Percentiles rank a stretch among this genome's conserved stretches.
phyloP scores from a whole-genome alignment of 1,140 invertebrate genomes.

The Tenebrio molitor region DNA sequence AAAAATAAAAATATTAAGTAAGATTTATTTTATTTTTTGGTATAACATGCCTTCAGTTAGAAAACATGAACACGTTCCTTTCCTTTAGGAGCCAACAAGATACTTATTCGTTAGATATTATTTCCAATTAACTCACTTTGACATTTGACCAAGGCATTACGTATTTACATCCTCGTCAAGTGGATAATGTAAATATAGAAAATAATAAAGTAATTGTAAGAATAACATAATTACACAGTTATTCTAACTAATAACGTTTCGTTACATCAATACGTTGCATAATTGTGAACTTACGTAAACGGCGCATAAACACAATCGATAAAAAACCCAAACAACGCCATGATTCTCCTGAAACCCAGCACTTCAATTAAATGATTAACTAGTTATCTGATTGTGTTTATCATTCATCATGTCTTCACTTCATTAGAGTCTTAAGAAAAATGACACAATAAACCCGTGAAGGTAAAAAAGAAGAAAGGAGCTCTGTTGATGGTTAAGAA shows the following conservation, averaged over 20 bases:
- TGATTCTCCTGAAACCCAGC: slow-evolving; percentile 34
- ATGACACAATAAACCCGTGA: slow-evolving; percentile 37
- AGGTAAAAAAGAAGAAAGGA: slow-evolving; percentile 23
- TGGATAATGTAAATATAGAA: slow-evolving; percentile 2
- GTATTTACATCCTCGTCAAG: not conserved
- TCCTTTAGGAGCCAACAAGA: no score
- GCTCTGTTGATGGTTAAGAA: slow-evolving; percentile 19
- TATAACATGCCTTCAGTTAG: no score
- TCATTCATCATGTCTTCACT: slow-evolving; percentile 35
- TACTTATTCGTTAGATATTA: no score
- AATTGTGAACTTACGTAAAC: slow-evolving; percentile 21
- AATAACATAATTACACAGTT: slow-evolving; percentile 19
- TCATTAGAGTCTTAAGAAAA: slow-evolving; percentile 35
- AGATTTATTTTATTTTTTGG: no score
- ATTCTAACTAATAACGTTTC: slow-evolving; percentile 25
- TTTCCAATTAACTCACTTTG: not conserved
- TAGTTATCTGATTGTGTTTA: slow-evolving; percentile 44
- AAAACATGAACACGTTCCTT: no score
- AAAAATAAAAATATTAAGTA: no score
- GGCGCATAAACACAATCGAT: slow-evolving; percentile 22
- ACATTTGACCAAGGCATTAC: no score
- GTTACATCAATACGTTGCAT: slow-evolving; percentile 29
- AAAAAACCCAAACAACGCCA: slow-evolving; percentile 23
- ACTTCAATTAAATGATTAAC: slow-evolving; percentile 44
- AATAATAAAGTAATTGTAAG: slow-evolving; percentile 18